phyloP scores from a whole-genome alignment of 2,888 invertebrate species.

The Drosophila peninsularis region DNA sequence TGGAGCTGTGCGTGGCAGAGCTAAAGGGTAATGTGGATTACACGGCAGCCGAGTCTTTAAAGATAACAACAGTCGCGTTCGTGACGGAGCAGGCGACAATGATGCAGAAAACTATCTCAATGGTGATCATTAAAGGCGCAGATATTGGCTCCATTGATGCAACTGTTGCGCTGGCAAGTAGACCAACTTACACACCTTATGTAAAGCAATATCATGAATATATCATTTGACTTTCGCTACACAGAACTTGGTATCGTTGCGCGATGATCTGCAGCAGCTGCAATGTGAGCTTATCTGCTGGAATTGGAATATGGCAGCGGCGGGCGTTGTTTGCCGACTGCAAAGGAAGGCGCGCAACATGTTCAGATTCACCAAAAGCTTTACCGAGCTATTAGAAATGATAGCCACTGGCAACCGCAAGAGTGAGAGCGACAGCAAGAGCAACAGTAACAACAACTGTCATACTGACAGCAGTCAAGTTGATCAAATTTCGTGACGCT shows the following conservation, averaged over 20 bases:
- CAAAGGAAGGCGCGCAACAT: conserved; percentile 69
- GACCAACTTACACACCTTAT: not conserved
- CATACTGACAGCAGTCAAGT: conserved; percentile 19
- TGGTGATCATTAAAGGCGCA: conserved; percentile 91
- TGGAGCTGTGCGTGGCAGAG: conserved; percentile 86
- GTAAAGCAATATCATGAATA: not conserved
- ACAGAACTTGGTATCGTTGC: conserved; percentile 86
- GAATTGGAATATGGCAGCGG: conserved; percentile 85
- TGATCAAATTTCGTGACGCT: conserved; percentile 40
- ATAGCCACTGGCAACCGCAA: conserved; percentile 12
- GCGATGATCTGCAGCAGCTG: conserved; percentile 86
- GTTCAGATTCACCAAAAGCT: conserved; percentile 75
- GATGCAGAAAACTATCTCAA: conserved; percentile 84
- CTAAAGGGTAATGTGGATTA: conserved; percentile 91
- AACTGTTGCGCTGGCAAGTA: conserved; percentile 87
- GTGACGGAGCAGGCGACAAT: conserved; percentile 86
- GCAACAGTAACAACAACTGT: conserved; percentile 10
- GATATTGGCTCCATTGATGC: conserved; percentile 87
- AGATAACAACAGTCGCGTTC: conserved; percentile 89
- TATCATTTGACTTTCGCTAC: not conserved
- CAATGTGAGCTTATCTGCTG: conserved; percentile 86
- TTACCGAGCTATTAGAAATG: conserved; percentile 65
- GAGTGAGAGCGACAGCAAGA: conserved; percentile 6
- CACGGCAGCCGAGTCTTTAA: conserved; percentile 92
- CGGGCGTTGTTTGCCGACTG: conserved; percentile 81